Evolutionary conservation across 2,888 invertebrate species (phyloP).

Genomic region (Drosophila prolongata): DNA sequence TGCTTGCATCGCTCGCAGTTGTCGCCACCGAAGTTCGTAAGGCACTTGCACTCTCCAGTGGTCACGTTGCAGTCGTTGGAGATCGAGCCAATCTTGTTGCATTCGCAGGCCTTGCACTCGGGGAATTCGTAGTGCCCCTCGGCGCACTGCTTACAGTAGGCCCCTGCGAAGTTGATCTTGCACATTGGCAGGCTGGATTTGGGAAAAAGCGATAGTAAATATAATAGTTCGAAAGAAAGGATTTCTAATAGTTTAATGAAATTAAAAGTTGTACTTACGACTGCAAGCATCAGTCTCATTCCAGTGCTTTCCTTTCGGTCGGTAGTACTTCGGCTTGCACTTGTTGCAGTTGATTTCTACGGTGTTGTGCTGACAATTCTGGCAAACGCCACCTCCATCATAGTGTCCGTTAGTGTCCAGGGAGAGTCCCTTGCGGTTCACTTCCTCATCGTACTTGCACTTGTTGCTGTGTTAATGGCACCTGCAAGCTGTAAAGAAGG

Average conservation of each 20-base stretch:
- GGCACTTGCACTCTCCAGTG: slow-evolving; percentile 95
- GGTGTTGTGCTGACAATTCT: slow-evolving; percentile 97
- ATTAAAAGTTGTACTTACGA: slow-evolving; percentile 87
- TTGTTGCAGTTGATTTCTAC: slow-evolving; percentile 98
- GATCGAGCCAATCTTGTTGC: slow-evolving; percentile 87
- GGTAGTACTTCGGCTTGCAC: slow-evolving; percentile 94
- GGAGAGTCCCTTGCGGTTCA: slow-evolving; percentile 91
- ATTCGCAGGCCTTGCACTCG: no score
- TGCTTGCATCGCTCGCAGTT: slow-evolving; percentile 96
- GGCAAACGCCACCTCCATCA: slow-evolving; percentile 98
- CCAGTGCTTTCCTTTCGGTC: slow-evolving; percentile 91
- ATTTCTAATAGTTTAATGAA: no score
- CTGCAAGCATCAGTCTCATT: slow-evolving; percentile 96
- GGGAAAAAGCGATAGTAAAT: neutral
- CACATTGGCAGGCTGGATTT: slow-evolving; percentile 93
- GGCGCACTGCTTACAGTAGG: no score
- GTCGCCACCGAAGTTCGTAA: slow-evolving; percentile 94
- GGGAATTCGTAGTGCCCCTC: no score
- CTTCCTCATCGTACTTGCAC: slow-evolving; percentile 93
- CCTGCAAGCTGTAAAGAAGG: slow-evolving; percentile 91
- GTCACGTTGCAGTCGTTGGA: slow-evolving; percentile 89
- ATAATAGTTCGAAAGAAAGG: neutral
- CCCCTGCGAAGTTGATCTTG: no score
- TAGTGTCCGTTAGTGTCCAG: slow-evolving; percentile 96
- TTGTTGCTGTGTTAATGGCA: slow-evolving; percentile 96